Evolutionary conservation across 2,113 vertebrate genomes (phyloP), one percentile per base, ranked within the genome.

Genomic region (Centropus bengalensis): DNA sequence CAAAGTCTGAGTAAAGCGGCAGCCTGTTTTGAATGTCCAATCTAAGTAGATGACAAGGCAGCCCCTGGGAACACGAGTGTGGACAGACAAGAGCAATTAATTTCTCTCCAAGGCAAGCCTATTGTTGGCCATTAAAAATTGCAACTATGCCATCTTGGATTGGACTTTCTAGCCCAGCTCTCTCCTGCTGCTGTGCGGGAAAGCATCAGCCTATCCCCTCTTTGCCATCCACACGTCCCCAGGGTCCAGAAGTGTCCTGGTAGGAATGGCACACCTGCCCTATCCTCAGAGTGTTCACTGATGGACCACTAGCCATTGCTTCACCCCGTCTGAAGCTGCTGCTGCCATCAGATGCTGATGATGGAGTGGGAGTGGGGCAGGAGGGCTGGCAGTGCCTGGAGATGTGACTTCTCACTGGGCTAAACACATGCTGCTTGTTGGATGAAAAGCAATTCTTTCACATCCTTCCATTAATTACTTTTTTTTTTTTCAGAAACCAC

Each of bases 401-500:
- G 36, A 38, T 2, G 0, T 27, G 40, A 14, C 45, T 56, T 70
- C 42, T 71, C 7, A 5, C 2, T 11, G 71, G 56, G 54, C 58
- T 45, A 4, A 38, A 28, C 27, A 19, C 0, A 0, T 5, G 32
- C 75, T 79, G 69, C 63, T 33, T 49, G 38, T 16, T 2, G 5
- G 14, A 5, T 2, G 17, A 64, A 5, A 13, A 64, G 47, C 47
- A 32, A 1, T 24, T 18, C 45, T 23, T 69, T 91, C 74, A 28
- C 36, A 14, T 11, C 36, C 28, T 52, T 54, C 3, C 17, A 1
- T 74, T 52, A 4, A 24, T 82, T 36, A n/a, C 9, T 36, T 36
- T 36, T 36, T 30, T 44, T 38, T 80, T 81, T 92, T 88, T 3
- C 92, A 98, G 98, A 24, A 95, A 63, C 55, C 96, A 71, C 3